phyloP scores from a whole-genome alignment of 2,888 invertebrate genomes.

The Tenodera sinensis region DNA sequence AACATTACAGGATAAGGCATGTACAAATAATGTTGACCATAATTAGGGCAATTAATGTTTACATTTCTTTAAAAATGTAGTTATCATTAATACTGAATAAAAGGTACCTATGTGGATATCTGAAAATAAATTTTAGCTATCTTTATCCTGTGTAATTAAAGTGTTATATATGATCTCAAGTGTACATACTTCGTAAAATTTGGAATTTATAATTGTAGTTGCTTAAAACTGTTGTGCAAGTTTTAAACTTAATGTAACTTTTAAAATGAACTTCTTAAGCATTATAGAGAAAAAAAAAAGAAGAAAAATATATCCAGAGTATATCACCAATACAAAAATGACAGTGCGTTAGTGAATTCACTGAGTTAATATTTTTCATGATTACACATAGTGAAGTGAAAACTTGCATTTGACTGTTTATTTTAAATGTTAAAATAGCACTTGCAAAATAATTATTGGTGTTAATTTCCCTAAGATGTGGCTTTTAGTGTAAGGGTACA shows the following conservation, averaged over 20 bases:
- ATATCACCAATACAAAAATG: neutral
- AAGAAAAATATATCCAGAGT: neutral
- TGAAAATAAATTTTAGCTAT: neutral
- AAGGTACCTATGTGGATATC: neutral
- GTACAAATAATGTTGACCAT: neutral
- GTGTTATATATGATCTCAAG: neutral
- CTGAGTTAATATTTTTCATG: neutral
- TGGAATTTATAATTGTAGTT: neutral
- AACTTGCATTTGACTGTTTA: neutral
- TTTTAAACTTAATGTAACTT: neutral
- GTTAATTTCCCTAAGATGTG: neutral
- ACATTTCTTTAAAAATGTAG: neutral
- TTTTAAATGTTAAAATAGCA: neutral
- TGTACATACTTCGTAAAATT: neutral
- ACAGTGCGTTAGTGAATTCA: neutral
- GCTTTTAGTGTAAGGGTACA: neutral
- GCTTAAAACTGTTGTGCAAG: neutral
- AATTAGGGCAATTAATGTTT: neutral
- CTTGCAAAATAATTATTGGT: neutral
- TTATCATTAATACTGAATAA: neutral
- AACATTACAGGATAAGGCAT: neutral
- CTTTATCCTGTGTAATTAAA: neutral
- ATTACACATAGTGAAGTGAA: neutral
- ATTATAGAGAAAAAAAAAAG: neutral
- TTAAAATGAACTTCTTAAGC: neutral